Base-by-base conservation (phyloP, 2,797 vertebrate species). In the Hippoglossus hippoglossus region DNA sequence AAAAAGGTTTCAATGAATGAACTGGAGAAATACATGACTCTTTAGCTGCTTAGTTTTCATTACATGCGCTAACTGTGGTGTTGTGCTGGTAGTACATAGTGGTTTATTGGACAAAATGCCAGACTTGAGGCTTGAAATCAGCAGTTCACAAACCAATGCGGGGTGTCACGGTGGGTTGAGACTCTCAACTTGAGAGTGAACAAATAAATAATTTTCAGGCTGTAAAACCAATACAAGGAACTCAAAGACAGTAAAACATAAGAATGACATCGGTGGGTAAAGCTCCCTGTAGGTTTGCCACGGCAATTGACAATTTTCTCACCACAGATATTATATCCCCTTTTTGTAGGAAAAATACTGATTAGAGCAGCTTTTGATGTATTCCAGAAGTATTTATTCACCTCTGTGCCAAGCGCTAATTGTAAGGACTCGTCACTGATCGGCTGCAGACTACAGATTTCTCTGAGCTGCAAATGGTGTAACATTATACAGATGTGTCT, bases 401-500 rank as follows among this genome's bases (percentile, higher is more conserved):
- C 24, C 31, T 52, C 26, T 46, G 56, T 51, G 71, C 66, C 71
- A 76, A 22, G 53, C 49, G 59, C 51, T 73, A 41, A 77, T 75
- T 77, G 67, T 57, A 36, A 60, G 28, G 51, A 55, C 8, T 67
- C 54, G 67, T 67, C 55, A 50, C 52, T 56, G 71, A 83, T 78
- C 71, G 56, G 28, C 44, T 46, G 49, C 76, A 74, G 76, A 52
- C 64, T 57, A 62, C 62, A 18, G 67, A 5, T 64, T 28, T 53
- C 46, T 58, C 25, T 52, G n/a, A 16, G 9, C 52, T 71, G 19
- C 60, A 51, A 34, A 63, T 21, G 31, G 56, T 66, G 39, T 84
- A 75, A 89, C 60, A 61, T 62, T 59, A 56, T 60, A 72, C 80
- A 78, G 75, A 85, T 86, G 85, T 75, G 73, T 58, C 63, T 67